Percentiles rank a stretch among this genome's conserved stretches.
Evolutionary conservation across 1,140 invertebrate species (phyloP).

Genomic region (Chrysoperla carnea): DNA sequence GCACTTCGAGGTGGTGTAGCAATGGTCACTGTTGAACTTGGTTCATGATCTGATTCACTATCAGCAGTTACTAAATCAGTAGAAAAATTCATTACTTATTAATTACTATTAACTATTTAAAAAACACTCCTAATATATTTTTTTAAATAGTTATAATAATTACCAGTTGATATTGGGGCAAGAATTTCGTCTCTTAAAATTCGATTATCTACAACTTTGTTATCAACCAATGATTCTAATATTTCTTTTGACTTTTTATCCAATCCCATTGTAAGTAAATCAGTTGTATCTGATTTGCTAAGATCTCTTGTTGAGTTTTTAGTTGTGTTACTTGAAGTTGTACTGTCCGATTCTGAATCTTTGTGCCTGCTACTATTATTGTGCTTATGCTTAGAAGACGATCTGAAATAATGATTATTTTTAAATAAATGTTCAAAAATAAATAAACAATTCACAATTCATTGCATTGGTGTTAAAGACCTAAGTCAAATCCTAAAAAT

Average conservation of each 20-base stretch:
- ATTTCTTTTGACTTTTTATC: constrained; percentile 13
- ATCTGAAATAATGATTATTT: background rate
- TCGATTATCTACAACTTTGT: constrained; percentile 15
- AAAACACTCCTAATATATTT: constrained; percentile 1
- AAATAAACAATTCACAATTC: background rate
- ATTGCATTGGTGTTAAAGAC: too few species aligned
- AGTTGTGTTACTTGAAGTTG: background rate
- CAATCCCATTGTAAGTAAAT: constrained; percentile 1
- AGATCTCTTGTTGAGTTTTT: constrained; percentile 16
- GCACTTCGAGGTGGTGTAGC: constrained; percentile 19
- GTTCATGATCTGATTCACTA: constrained; percentile 40
- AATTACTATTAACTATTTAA: background rate
- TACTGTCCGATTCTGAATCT: background rate
- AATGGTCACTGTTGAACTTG: constrained; percentile 34
- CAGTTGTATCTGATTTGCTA: constrained; percentile 18
- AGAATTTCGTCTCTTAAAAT: too few species aligned
- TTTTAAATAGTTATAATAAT: too few species aligned
- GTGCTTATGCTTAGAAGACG: background rate
- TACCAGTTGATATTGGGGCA: constrained; percentile 10
- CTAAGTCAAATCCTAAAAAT: background rate
- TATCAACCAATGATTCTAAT: constrained; percentile 20
- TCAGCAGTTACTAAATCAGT: constrained; percentile 11
- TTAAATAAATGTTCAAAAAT: background rate
- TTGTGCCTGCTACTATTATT: background rate
- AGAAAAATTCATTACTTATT: constrained; percentile 1